These are phyloP conservation scores for Podarcis muralis DNA, from an alignment of 2,113 vertebrate species.

Conservation along the genomic window DNA sequence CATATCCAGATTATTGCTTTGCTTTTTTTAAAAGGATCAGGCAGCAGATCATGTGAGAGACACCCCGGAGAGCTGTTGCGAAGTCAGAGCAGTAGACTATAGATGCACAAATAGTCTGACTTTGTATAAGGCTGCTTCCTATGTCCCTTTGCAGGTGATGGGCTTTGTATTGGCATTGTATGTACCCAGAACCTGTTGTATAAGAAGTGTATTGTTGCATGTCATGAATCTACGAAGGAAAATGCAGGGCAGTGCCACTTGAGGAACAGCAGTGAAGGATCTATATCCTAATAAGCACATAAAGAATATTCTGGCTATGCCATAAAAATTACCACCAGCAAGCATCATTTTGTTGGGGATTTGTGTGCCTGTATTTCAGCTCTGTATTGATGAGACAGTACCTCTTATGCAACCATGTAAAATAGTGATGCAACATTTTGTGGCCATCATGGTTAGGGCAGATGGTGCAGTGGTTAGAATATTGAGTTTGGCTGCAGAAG, in stretches of 20 bases:
- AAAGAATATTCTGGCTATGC: background rate
- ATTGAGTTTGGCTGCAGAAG: background rate
- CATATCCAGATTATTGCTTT: background rate
- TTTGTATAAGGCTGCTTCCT: background rate
- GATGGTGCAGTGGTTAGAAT: background rate
- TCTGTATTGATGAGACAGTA: background rate
- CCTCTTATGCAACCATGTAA: fast-evolving
- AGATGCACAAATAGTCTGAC: background rate
- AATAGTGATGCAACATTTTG: background rate
- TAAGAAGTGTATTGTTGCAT: background rate
- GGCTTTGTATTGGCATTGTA: too few relatives aligned
- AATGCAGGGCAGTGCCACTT: too few relatives aligned
- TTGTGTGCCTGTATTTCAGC: background rate
- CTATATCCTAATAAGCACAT: background rate
- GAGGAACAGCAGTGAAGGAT: background rate
- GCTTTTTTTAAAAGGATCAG: background rate
- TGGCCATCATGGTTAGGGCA: background rate
- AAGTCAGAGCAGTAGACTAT: background rate
- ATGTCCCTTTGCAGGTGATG: background rate
- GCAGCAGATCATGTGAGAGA: background rate
- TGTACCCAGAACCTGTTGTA: background rate
- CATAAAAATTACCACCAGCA: background rate
- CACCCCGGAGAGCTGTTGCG: background rate
- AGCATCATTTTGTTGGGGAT: background rate
- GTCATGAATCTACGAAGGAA: background rate